Evolutionary conservation across 2,113 vertebrate species (phyloP), one percentile per base, ranked within the genome.

Genomic region (Centropus bengalensis): DNA sequence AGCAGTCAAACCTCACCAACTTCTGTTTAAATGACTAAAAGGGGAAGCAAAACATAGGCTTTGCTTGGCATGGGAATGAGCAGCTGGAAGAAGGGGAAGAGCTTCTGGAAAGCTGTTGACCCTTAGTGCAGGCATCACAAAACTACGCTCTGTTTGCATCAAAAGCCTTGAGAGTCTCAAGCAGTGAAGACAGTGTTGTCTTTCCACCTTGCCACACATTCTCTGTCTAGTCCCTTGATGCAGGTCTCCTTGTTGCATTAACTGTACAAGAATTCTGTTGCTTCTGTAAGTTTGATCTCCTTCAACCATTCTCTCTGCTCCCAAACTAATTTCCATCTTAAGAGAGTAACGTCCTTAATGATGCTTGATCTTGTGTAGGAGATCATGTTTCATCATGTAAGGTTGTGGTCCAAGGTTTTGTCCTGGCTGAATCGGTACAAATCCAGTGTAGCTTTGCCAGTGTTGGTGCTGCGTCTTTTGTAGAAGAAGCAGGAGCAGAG

Each of bases 321-420:
- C 28, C 33, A 75, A 67, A 83, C 86, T 36, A 27, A 80, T 80
- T 94, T 91, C 42, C 47, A 60, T 88, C 52, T 90, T 67, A 27
- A 62, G 54, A 85, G 67, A 77, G 22, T 70, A 55, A 80, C 88
- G 88, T 85, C 79, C 71, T 93, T 90, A 81, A 86, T 88, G 66
- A 78, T 6, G 1, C 52, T 81, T 84, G 86, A 75, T 94, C 51
- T 36, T 96, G 88, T 80, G 70, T 89, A 94, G 75, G 76, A 88
- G 69, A 28, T 90, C 68, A 12, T 76, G 90, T 95, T 88, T 91
- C 54, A 12, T 93, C 82, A 51, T 19, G 64, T 79, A 33, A 62
- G 62, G 27, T 12, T 79, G 80, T 73, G 86, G 93, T 92, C 93
- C 90, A 92, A 9, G 77, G 93, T 92, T 94, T 93, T 95, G 73